Conservation (phyloP, 2,113 vertebrate species). For the Spermophilus dauricus region DNA sequence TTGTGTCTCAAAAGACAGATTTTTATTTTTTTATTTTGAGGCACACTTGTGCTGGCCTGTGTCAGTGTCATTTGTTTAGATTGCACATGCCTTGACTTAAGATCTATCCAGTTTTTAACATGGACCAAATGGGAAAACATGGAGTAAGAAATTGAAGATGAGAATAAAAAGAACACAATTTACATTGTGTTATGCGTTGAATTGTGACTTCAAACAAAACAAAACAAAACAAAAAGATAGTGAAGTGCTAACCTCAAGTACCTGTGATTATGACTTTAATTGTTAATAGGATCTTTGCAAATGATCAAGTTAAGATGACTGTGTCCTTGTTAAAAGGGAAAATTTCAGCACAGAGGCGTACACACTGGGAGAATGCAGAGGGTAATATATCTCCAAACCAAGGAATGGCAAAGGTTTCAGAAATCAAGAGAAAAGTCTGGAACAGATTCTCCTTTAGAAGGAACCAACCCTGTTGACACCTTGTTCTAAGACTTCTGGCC, state of each 20-base stretch:
- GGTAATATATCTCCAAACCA: not conserved
- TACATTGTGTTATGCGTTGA: not conserved
- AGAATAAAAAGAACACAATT: not conserved
- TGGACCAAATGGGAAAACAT: not conserved
- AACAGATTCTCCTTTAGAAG: not conserved
- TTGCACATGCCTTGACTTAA: not conserved
- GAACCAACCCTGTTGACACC: not conserved
- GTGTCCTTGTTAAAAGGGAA: not conserved
- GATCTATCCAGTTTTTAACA: not conserved
- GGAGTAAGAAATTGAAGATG: not conserved
- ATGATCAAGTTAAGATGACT: not conserved
- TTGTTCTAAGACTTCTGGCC: not conserved
- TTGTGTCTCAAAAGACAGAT: not conserved
- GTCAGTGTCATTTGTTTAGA: not conserved
- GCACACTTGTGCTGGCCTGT: not conserved
- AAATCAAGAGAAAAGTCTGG: not conserved
- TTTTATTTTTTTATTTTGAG: not conserved
- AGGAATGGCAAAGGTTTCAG: not conserved
- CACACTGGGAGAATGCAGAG: not conserved
- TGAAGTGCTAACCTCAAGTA: not conserved
- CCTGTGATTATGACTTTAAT: not conserved
- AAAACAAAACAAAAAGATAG: not conserved
- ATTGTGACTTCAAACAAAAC: not conserved
- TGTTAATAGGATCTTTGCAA: not conserved
- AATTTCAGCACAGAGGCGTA: not conserved